phyloP scores from a whole-genome alignment of 2,888 invertebrate genomes.

The Scaeva pyrastri region DNA sequence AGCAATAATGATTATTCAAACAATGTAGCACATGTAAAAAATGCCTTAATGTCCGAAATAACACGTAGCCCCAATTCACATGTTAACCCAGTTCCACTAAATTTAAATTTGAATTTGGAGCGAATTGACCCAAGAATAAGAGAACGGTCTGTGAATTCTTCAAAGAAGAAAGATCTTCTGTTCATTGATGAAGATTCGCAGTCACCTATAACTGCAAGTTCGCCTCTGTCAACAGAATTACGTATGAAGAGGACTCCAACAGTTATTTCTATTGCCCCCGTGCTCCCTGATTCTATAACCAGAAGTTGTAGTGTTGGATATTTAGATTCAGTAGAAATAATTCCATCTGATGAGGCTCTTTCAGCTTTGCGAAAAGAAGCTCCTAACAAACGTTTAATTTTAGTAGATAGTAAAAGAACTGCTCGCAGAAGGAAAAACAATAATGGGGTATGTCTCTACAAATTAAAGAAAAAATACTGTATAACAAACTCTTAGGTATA shows the following conservation, averaged over 20 bases:
- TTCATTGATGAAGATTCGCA: constrained; percentile 89
- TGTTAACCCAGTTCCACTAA: constrained; percentile 85
- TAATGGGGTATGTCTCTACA: constrained; percentile 77
- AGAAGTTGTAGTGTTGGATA: constrained; percentile 95
- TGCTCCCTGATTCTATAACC: constrained; percentile 88
- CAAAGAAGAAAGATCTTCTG: constrained; percentile 86
- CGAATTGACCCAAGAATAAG: constrained; percentile 80
- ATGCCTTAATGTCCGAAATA: constrained; percentile 87
- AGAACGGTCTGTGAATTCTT: constrained; percentile 76
- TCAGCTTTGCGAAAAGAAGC: constrained; percentile 90
- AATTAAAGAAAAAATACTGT: background rate
- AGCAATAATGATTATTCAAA: constrained; percentile 88
- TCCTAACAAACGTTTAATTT: constrained; percentile 89
- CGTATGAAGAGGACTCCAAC: constrained; percentile 85
- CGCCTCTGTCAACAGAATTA: constrained; percentile 66
- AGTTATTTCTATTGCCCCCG: constrained; percentile 88
- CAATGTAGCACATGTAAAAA: constrained; percentile 88
- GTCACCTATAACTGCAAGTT: constrained; percentile 78
- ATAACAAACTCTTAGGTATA: too few species aligned
- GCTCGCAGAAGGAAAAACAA: constrained; percentile 83
- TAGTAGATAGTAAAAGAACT: constrained; percentile 88
- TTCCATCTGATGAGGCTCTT: constrained; percentile 90
- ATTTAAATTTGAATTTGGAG: constrained; percentile 86
- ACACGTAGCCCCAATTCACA: constrained; percentile 83
- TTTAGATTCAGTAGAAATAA: constrained; percentile 91